A percentile compares a stretch with the other conserved stretches of the same genome.
These are phyloP conservation scores for Noctuana brunneofusca DNA, from an alignment of 2,888 invertebrate genomes.

Conservation along the genomic window DNA sequence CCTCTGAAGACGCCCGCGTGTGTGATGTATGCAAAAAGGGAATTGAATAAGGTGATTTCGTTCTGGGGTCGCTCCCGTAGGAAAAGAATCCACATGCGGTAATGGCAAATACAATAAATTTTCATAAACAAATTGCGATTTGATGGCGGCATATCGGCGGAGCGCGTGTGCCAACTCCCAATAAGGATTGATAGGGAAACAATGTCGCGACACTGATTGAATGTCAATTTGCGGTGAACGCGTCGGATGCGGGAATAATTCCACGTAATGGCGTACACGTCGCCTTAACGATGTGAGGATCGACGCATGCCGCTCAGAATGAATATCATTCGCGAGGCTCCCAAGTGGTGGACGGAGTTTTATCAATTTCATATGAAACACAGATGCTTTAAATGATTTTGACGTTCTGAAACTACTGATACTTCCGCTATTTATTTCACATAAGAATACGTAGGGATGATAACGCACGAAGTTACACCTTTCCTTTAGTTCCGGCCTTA, in stretches of 20 bases:
- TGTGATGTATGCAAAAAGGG: conserved; percentile 83
- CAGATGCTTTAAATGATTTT: conserved; percentile 2
- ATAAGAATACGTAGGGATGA: no score
- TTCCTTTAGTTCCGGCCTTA: neutral
- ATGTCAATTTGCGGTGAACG: conserved; percentile 72
- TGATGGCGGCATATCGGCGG: conserved; percentile 74
- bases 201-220: conserved; percentile 80
- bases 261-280: conserved; percentile 67
- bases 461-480: no score
- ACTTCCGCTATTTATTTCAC: no score
- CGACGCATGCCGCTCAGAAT: conserved; percentile 48
- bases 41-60: conserved; percentile 83
- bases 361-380: conserved; percentile 19
- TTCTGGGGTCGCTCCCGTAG: conserved; percentile 77
- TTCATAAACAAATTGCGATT: conserved; percentile 83
- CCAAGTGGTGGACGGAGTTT: conserved; percentile 19
- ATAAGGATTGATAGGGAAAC: conserved; percentile 82
- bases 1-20: conserved; percentile 66
- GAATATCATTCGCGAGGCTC: conserved; percentile 19
- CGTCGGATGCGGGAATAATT: conserved; percentile 60
- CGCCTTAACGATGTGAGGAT: conserved; percentile 71
- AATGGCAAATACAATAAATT: conserved; percentile 83
- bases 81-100: conserved; percentile 75
- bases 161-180: conserved; percentile 73
- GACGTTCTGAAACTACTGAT: neutral